These are phyloP conservation scores for Chelonus formosanus DNA, from an alignment of 2,888 invertebrate species.

Conservation along the genomic window DNA sequence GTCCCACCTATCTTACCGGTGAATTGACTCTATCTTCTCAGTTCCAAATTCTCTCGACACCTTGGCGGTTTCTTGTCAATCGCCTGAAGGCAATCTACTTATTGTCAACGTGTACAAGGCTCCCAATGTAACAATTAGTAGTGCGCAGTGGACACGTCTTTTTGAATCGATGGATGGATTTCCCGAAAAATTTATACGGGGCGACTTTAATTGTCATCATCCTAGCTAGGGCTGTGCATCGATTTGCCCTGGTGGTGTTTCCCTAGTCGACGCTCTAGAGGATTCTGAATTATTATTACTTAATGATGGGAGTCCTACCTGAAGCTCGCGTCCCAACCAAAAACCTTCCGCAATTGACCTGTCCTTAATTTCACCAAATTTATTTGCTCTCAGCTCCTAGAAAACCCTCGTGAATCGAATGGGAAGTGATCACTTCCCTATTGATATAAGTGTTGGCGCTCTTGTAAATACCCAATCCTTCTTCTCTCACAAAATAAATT, in stretches of 20 bases:
- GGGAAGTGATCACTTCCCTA: too few species aligned
- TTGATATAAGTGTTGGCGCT: too few species aligned
- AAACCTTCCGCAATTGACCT: constrained; percentile 23
- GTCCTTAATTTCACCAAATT: constrained; percentile 21
- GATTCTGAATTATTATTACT: constrained; percentile 21
- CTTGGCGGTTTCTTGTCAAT: constrained; percentile 5
- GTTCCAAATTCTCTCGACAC: constrained; percentile 6
- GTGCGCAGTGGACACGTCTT: too few species aligned
- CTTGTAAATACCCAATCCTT: too few species aligned
- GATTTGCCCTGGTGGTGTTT: not conserved
- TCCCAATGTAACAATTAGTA: too few species aligned
- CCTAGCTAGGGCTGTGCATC: constrained; percentile 25
- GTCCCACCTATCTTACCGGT: too few species aligned
- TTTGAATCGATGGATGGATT: constrained; percentile 4
- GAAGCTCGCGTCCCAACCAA: constrained; percentile 8
- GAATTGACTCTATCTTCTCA: too few species aligned
- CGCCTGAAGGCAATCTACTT: not conserved
- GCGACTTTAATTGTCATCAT: constrained; percentile 35
- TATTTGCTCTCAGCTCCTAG: too few species aligned
- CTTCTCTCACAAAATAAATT: too few species aligned
- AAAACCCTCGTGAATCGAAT: too few species aligned
- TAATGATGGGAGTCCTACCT: constrained; percentile 29
- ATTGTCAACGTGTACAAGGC: constrained; percentile 13
- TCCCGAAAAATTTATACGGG: constrained; percentile 10
- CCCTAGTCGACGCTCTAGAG: not conserved